Base-by-base conservation (phyloP, 2,113 vertebrate genomes). In the Phoenicopterus ruber region DNA sequence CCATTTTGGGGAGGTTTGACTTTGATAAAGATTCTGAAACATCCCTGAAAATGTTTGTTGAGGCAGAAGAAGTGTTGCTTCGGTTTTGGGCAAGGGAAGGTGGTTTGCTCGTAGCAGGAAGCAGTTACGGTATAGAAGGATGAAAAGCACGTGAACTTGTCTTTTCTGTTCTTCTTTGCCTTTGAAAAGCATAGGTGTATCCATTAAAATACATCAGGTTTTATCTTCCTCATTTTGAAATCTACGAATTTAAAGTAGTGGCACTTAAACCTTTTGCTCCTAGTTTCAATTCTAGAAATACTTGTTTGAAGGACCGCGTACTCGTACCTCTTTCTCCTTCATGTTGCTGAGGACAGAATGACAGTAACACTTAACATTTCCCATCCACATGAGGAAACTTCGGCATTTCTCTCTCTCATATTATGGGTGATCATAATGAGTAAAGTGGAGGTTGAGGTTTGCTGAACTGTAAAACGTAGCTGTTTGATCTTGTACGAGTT, bases 401-500 rank as follows among this genome's bases (percentile, higher is more conserved):
- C 29, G 94, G n/a, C 42, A 42, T 88, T 90, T 92, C 24, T 73
- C 38, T 36, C 54, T 77, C 72, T 71, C 67, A 8, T 87, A 58
- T 65, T 86, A 40, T 50, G 32, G 17, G 31, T 26, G 17, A 87
- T 88, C 4, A 3, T 84, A 70, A 55, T 54, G 31, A 71, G 44
- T 61, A 55, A 94, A 84, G 61, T 76, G 84, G 36, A 71, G 57
- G 63, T 29, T 84, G 81, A 96, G 94, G 80, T 79, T 93, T 96
- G 59, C 57, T 76, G 81, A 91, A 96, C 96, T 88, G 82, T 93
- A 91, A 93, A 96, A 87, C 57, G 62, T 55, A 86, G 82, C 80
- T 94, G 38, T 82, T 95, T 87, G 83, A 95, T 85, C 90, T 93
- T 97, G 72, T 82, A 63, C 74, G 63, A 95, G 73, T 97, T 96